phyloP scores from a whole-genome alignment of 2,113 vertebrate genomes.

The Chlamydotis undulata region DNA sequence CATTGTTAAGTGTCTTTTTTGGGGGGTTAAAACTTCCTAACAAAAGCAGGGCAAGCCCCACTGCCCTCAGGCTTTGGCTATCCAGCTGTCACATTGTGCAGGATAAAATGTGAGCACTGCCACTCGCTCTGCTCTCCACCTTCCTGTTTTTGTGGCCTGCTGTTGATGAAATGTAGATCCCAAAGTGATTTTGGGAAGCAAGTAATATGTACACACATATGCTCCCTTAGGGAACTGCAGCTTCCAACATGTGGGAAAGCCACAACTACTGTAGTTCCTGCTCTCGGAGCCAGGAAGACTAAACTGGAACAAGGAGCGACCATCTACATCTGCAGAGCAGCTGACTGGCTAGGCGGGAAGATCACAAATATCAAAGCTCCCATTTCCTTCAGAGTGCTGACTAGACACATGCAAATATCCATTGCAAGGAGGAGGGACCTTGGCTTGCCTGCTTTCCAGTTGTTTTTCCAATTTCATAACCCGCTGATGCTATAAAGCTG shows the following conservation, averaged over 20 bases:
- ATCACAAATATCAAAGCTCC: not conserved
- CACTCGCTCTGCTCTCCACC: not conserved
- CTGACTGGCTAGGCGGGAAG: not conserved
- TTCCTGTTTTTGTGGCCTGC: not conserved
- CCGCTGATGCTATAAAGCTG: not conserved
- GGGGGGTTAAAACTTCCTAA: not conserved
- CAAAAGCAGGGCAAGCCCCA: not conserved
- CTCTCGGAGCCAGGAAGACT: not conserved
- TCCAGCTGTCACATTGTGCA: too few relatives aligned
- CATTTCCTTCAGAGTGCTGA: not conserved
- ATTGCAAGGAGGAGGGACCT: not conserved
- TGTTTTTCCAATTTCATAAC: not conserved
- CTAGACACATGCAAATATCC: not conserved
- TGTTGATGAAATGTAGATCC: not conserved
- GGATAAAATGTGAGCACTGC: not conserved
- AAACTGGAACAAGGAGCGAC: not conserved
- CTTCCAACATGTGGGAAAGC: constrained; percentile 14
- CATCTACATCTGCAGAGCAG: not conserved
- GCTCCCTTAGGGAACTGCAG: not conserved
- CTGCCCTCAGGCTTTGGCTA: not conserved
- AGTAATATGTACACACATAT: not conserved
- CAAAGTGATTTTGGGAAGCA: not conserved
- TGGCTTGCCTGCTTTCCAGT: not conserved
- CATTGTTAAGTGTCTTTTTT: not conserved
- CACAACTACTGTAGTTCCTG: not conserved